A percentile compares a stretch with the other conserved stretches of the same genome.
These are phyloP conservation scores for Drosophila macrospina DNA, from an alignment of 2,888 invertebrate genomes.

Conservation along the genomic window DNA sequence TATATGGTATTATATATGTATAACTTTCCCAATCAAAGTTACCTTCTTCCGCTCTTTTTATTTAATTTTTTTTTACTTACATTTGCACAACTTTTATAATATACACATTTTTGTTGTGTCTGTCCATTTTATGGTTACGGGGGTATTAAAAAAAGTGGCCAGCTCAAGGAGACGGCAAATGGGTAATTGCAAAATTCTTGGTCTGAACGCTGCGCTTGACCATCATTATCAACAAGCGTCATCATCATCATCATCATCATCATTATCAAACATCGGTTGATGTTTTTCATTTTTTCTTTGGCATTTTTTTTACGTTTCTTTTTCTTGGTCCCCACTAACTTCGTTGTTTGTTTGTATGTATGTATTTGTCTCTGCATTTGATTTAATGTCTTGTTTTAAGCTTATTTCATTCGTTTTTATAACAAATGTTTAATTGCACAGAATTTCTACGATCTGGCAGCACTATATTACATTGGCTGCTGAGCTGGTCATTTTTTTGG, in stretches of 20 bases:
- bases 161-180: conserved; percentile 63
- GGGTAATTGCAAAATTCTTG: conserved; percentile 54
- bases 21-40: background rate
- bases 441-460: background rate
- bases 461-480: background rate
- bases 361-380: conserved; percentile 17
- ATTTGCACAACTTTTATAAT: conserved; percentile 14
- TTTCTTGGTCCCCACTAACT: conserved; percentile 39
- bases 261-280: conserved; percentile 19
- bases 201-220: conserved; percentile 35
- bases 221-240: conserved; percentile 41
- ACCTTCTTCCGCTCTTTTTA: background rate
- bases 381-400: conserved; percentile 40
- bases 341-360: conserved; percentile 17
- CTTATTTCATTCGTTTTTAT: background rate
- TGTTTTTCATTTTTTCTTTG: conserved; percentile 16
- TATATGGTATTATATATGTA: background rate
- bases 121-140: conserved; percentile 3
- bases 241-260: conserved; percentile 52
- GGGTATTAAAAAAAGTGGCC: conserved; percentile 25
- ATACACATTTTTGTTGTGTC: conserved; percentile 8
- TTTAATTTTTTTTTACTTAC: background rate
- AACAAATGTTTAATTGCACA: background rate
- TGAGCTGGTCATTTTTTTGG: too few relatives aligned
- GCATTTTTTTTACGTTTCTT: background rate